Evolutionary conservation across 2,888 invertebrate species (phyloP), one percentile per base, ranked within the genome.

Genomic region (Plagodis dolabraria): DNA sequence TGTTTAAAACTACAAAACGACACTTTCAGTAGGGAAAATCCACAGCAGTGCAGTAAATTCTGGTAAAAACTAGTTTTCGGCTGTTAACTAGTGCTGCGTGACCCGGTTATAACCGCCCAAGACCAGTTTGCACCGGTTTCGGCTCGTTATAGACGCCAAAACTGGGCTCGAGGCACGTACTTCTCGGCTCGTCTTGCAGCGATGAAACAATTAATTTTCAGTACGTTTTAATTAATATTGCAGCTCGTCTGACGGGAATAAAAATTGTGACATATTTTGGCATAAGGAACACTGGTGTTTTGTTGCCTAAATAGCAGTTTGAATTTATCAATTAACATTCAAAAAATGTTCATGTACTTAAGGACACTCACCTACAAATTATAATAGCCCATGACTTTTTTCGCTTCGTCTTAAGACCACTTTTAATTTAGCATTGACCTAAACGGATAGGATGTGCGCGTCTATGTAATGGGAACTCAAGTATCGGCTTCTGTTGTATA

Each of bases 121-220:
- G 47, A 63, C 71, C 66, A 69, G 74, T 70, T 63, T 11, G 35
- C 36, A 42, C 58, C 49, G 58, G 68, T 64, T 67, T 80, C 75
- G 73, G 76, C 76, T 80, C 76, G 77, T 78, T 79, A 77, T 67
- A 52, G 64, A 57, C 60, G 57, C 67, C 64, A 46, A 64, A 70
- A 70, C 54, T 57, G 68, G 62, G 55, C 71, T 71, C 63, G 63
- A 76, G 74, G 69, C 80, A 80, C 79, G 80, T 79, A 69, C 66
- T 60, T 53, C 47, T 60, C 67, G 66, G 69, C 76, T 74, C 74
- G 70, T 68, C 70, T 72, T 67, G 63, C 69, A 65, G 69, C 64
- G 64, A 64, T 53, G 65, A 59, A 60, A 70, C 71, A 72, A 76
- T 77, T 76, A 72, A 74, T 71, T 74, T 69, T 48, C 56, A n/a